Conservation (phyloP, 2,113 vertebrate genomes). For the Scomber scombrus region DNA sequence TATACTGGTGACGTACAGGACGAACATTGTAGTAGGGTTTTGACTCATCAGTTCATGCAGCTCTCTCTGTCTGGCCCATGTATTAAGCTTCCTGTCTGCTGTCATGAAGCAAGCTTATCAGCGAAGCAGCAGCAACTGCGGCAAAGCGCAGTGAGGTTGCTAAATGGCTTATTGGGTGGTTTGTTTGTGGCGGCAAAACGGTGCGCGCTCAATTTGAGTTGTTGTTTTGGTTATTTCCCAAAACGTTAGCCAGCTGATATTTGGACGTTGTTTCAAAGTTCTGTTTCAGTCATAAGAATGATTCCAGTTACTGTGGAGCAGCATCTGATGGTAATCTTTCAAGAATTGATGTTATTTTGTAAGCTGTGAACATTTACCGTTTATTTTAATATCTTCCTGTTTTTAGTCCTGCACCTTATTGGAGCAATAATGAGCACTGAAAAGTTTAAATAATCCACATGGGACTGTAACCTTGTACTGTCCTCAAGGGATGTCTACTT, state of each 20-base stretch:
- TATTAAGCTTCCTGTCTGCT: slow-evolving; percentile 71
- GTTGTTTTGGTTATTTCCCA: slow-evolving; percentile 36
- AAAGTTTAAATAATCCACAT: slow-evolving; percentile 24
- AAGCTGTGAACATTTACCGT: not conserved
- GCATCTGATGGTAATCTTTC: not conserved
- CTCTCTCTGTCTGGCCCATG: slow-evolving; percentile 41
- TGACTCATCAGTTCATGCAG: slow-evolving; percentile 58
- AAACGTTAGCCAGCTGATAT: not conserved
- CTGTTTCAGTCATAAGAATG: not conserved
- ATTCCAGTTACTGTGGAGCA: not conserved
- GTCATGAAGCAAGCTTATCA: slow-evolving; percentile 67
- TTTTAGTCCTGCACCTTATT: not conserved
- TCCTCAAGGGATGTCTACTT: slow-evolving; percentile 40
- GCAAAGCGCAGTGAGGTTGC: slow-evolving; percentile 45
- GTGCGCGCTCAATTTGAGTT: slow-evolving; percentile 55
- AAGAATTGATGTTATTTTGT: not conserved
- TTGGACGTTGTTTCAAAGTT: slow-evolving; percentile 12
- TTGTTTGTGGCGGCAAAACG: slow-evolving; percentile 74
- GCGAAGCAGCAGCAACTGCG: slow-evolving; percentile 45
- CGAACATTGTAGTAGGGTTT: slow-evolving; percentile 47
- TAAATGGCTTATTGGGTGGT: slow-evolving; percentile 49
- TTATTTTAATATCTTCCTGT: not conserved
- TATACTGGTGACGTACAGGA: slow-evolving; percentile 42
- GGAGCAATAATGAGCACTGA: not conserved
- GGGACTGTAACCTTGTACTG: slow-evolving; percentile 45